These are phyloP conservation scores for Hirtodrosophila cameraria DNA, from an alignment of 2,888 invertebrate species.

Conservation along the genomic window DNA sequence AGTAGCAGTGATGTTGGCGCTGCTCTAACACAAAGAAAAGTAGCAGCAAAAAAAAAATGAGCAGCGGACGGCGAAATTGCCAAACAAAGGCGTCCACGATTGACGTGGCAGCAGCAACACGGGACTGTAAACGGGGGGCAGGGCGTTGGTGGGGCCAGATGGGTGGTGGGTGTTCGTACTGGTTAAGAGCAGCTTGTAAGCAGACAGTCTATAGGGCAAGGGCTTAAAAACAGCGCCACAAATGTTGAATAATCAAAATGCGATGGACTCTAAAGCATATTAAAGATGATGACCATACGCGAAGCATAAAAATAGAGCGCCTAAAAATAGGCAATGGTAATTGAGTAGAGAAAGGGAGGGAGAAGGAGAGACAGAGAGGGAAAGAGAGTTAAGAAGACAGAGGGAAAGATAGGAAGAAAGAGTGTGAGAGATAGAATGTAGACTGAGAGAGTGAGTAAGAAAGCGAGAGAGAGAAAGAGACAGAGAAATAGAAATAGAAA, in stretches of 20 bases:
- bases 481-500: no score
- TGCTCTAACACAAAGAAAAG: constrained; percentile 48
- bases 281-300: constrained; percentile 5
- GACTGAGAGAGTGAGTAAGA: no score
- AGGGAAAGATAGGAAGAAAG: no score
- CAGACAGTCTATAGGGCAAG: neutral
- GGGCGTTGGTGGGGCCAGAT: neutral
- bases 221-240: constrained; percentile 27
- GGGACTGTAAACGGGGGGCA: neutral
- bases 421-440: no score
- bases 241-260: constrained; percentile 29
- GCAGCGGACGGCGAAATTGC: constrained; percentile 64
- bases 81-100: constrained; percentile 68
- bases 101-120: constrained; percentile 46
- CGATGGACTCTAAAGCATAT: constrained; percentile 4
- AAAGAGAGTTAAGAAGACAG: no score
- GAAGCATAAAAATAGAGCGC: neutral
- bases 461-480: no score
- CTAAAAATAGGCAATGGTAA: no score
- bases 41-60: constrained; percentile 61
- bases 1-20: constrained; percentile 7
- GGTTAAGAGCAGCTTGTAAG: no score
- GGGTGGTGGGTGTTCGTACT: no score
- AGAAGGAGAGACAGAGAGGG: no score
- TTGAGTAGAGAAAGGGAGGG: no score